These are phyloP conservation scores for Drosophila mimetica DNA, from an alignment of 2,888 invertebrate species.

Conservation along the genomic window DNA sequence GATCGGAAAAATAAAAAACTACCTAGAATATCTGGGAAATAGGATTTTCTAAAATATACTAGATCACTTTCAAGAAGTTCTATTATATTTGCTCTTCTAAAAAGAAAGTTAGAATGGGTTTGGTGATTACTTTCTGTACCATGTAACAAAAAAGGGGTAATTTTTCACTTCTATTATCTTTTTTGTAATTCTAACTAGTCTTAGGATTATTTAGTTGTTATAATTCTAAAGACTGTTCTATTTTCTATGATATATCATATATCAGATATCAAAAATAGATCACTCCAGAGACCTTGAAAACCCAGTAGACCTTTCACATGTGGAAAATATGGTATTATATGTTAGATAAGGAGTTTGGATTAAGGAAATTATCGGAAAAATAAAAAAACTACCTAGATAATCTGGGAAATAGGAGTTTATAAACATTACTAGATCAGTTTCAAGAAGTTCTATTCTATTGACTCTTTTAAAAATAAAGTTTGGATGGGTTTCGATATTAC, in stretches of 20 bases:
- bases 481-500: background rate
- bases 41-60: too few relatives aligned
- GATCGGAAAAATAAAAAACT: background rate
- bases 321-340: constrained; percentile 81
- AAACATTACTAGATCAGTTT: background rate
- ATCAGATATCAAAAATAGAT: background rate
- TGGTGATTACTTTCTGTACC: too few relatives aligned
- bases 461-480: background rate
- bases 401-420: background rate
- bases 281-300: too few relatives aligned
- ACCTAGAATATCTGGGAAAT: background rate
- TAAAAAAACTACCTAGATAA: background rate
- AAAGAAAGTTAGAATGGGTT: background rate
- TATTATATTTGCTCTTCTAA: background rate
- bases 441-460: background rate
- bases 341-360: background rate
- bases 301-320: too few relatives aligned
- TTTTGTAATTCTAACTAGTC: background rate
- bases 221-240: background rate
- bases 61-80: background rate
- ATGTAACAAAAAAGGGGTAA: background rate
- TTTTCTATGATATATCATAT: background rate
- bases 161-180: background rate
- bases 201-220: background rate
- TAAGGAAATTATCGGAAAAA: background rate